Evolutionary conservation across 2,113 vertebrate genomes (phyloP).

Genomic region (Amblyopsis rosae): DNA sequence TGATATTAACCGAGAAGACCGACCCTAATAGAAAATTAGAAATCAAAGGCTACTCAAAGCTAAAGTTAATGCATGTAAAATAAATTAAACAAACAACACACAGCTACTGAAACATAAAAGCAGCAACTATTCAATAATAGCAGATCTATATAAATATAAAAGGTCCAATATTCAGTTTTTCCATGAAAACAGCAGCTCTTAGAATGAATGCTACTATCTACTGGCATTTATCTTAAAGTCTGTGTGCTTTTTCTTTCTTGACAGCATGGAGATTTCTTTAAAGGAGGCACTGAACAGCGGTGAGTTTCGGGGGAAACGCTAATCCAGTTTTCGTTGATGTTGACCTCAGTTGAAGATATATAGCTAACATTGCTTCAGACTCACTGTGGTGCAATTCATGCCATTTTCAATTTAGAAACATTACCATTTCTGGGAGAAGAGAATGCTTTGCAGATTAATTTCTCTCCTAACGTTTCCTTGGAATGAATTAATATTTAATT

Average conservation of each 20-base stretch:
- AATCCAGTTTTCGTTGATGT: neutral
- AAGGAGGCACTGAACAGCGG: slow-evolving; percentile 57
- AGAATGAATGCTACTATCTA: neutral
- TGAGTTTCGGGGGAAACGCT: slow-evolving; percentile 50
- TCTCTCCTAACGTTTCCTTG: too few relatives aligned
- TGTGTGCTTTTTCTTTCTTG: slow-evolving; percentile 41
- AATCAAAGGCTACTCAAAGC: neutral
- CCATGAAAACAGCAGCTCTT: neutral
- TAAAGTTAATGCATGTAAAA: neutral
- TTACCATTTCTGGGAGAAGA: too few relatives aligned
- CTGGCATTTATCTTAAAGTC: neutral
- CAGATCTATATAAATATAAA: neutral
- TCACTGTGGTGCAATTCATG: too few relatives aligned
- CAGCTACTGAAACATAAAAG: neutral
- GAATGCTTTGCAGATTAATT: too few relatives aligned
- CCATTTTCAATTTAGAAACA: too few relatives aligned
- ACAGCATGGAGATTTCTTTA: slow-evolving; percentile 69
- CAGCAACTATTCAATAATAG: neutral
- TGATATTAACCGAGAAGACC: too few relatives aligned
- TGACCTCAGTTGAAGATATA: too few relatives aligned
- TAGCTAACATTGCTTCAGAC: too few relatives aligned
- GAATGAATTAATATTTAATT: too few relatives aligned
- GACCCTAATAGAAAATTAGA: neutral
- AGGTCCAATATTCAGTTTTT: neutral
- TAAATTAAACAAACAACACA: neutral